Evolutionary conservation across 2,888 invertebrate genomes (phyloP).

Genomic region (Drosophila sordidula): DNA sequence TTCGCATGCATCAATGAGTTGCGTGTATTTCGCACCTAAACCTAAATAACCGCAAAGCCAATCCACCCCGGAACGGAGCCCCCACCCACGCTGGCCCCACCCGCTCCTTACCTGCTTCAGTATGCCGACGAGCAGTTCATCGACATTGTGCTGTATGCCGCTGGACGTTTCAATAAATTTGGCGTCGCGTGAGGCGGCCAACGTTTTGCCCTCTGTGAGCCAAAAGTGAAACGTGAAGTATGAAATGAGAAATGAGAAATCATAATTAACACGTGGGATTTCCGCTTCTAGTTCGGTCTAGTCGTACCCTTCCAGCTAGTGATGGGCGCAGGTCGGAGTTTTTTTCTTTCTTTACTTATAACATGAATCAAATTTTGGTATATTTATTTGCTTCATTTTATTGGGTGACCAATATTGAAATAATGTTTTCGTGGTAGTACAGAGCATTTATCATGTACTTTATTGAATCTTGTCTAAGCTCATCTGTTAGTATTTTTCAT

Average conservation of each 20-base stretch:
- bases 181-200: conserved; percentile 94
- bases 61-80: conserved; percentile 19
- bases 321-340: not conserved
- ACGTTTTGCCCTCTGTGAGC: conserved; percentile 93
- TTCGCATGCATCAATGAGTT: conserved; percentile 70
- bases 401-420: no score
- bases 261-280: conserved; percentile 67
- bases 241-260: conserved; percentile 38
- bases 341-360: no score
- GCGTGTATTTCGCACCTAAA: conserved; percentile 75
- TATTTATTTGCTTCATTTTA: no score
- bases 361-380: no score
- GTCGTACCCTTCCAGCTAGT: not conserved
- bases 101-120: conserved; percentile 89
- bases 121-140: conserved; percentile 96
- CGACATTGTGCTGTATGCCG: conserved; percentile 98
- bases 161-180: conserved; percentile 98
- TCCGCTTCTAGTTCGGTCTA: not conserved
- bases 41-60: conserved; percentile 44
- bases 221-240: conserved; percentile 31
- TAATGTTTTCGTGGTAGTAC: no score
- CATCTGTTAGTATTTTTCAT: no score
- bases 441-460: no score
- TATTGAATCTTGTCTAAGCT: no score
- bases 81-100: not conserved